Evolutionary conservation across 2,888 invertebrate species (phyloP), one percentile per base, ranked within the genome.

Genomic region (Ectobius pallidus): DNA sequence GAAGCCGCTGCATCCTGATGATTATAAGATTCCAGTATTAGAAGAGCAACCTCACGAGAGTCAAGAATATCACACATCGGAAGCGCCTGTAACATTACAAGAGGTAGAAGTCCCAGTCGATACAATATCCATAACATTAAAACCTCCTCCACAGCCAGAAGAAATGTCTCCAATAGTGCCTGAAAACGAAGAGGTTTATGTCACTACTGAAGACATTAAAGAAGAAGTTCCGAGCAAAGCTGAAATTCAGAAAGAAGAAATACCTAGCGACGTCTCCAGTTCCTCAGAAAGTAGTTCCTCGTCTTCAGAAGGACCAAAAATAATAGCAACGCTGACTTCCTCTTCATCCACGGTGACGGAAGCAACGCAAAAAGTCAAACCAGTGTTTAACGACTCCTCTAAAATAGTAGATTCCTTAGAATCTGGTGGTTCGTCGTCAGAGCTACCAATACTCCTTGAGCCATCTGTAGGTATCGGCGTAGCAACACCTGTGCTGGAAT

Each of bases 401-500:
- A 65, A 49, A 32, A 9, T 14, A 18, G 61, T 55, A 18, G 68
- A 39, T 7, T 22, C 25, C 14, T 20, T 25, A 3, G 16, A 6
- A 16, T 25, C 14, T 20, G 32, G 16, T 6, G 14, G 16, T 2
- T 1, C 61, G 4, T 18, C 39, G 11, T 71, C 71, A 25, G 73
- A 74, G 34, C 46, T 39, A 14, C 75, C 73, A 39, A 52, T 76
- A 34, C 52, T 74, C 16, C 70, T 73, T 34, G 70, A 72, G 18
- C 73, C 76, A 22, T 70, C 74, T 25, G 46, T 72, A 27, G 76
- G 77, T 7, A 71, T 77, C 18, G 78, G 77, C 16, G 80, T 80
- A 74, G 79, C 80, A 3, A 80, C 80, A 16, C 81, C 83, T 9
- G 75, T 80, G 27, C 75, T 85, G 25, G 84, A 85, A 77, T 82